Conservation (phyloP, 2,888 invertebrate species). For the Podotricha telesiphe region DNA sequence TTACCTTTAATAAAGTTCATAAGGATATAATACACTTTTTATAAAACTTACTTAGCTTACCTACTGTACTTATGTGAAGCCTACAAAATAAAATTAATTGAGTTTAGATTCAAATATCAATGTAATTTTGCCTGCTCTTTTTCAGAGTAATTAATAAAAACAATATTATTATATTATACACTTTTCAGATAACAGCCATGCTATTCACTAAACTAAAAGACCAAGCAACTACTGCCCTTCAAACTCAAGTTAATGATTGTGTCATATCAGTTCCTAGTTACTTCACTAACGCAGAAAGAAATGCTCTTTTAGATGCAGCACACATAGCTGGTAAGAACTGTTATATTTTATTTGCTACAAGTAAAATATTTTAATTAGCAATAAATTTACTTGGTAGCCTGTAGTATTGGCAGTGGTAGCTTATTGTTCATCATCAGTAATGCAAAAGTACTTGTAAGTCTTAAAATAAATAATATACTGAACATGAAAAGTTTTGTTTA, state of each 20-base stretch:
- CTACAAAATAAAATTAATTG: too few species aligned
- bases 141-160: not conserved
- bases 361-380: too few species aligned
- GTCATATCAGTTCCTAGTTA: constrained; percentile 97
- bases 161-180: not conserved
- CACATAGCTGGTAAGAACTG: constrained; percentile 88
- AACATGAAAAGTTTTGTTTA: too few species aligned
- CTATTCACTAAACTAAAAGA: constrained; percentile 98
- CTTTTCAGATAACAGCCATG: constrained; percentile 92
- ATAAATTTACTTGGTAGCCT: too few species aligned
- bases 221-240: constrained; percentile 92
- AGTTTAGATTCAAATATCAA: too few species aligned
- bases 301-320: constrained; percentile 95
- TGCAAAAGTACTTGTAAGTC: too few species aligned
- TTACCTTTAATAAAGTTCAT: not conserved
- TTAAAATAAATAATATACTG: too few species aligned
- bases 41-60: too few species aligned
- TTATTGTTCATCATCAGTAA: too few species aligned
- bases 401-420: too few species aligned
- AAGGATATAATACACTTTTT: not conserved
- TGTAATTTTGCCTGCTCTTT: too few species aligned
- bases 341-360: not conserved
- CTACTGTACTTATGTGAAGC: too few species aligned
- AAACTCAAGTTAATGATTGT: constrained; percentile 96
- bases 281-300: constrained; percentile 97